These are phyloP conservation scores for Marisa cornuarietis DNA, from an alignment of 1,140 invertebrate species.

Conservation along the genomic window DNA sequence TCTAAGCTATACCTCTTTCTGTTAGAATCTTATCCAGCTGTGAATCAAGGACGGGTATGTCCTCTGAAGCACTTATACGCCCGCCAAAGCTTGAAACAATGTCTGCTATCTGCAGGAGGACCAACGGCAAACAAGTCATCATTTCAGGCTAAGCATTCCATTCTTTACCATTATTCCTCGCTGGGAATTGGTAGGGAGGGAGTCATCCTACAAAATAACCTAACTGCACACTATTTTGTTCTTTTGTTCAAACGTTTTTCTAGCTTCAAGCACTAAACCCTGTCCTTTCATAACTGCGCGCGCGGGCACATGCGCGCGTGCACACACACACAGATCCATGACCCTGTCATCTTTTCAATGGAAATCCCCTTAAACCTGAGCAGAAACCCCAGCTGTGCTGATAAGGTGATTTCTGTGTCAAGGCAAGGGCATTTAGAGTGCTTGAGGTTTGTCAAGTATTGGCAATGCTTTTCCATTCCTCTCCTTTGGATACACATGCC, in stretches of 20 bases:
- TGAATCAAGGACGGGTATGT: conserved; percentile 40
- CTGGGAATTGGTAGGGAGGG: neutral
- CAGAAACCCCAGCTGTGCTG: neutral
- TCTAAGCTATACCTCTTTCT: conserved; percentile 28
- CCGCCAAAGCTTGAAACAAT: conserved; percentile 64
- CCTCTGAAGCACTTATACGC: conserved; percentile 47
- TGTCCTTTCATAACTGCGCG: too few relatives aligned
- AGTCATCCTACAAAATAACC: neutral
- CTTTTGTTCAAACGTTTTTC: neutral
- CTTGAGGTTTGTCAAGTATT: neutral
- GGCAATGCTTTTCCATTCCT: neutral
- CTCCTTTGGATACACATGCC: neutral
- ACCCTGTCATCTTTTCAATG: neutral
- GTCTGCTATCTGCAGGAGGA: conserved; percentile 61
- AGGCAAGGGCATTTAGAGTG: neutral
- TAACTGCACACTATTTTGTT: neutral
- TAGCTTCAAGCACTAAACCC: too few relatives aligned
- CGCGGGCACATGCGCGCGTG: neutral
- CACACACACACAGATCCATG: neutral
- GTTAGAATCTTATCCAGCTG: conserved; percentile 41
- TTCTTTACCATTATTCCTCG: neutral
- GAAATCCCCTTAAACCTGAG: neutral
- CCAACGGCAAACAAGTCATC: conserved; percentile 15
- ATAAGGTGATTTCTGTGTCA: neutral
- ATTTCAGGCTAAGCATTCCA: neutral